Evolutionary conservation across 2,888 invertebrate genomes (phyloP), one percentile per base, ranked within the genome.

Genomic region (Atrina japonica): DNA sequence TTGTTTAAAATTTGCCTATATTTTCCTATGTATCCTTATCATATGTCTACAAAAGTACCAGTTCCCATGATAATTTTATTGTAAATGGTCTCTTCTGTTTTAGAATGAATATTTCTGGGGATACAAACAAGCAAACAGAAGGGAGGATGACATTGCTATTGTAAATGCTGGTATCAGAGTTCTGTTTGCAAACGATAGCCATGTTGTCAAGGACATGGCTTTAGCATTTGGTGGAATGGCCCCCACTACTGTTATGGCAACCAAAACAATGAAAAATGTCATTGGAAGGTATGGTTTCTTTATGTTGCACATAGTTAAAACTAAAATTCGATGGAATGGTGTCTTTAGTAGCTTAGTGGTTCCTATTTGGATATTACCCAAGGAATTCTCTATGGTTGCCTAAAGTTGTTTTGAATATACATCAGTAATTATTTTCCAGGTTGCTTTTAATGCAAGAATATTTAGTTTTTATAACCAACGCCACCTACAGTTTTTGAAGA

Each of bases 111-210:
- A 94, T 96, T 85, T 93, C 94, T 84, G 95, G 95, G 86, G 86
- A 0, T 97, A 95, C 87, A 98, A 98, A 90, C 98, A 98, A 92
- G 95, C 98, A 0, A 94, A 95, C 84, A 92, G 98, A 73, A 93
- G 96, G 66, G 98, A 98, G 83, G 98, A 98, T 88, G 98, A 98
- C 88, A 98, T 98, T 80, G 96, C 98, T 2, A 97, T 98, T 81
- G 98, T 98, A 0, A 98, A 97, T 85, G 94, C 95, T 67, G 92
- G 91, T 3, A 93, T 97, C 77, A 94, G 94, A 86, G 93, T 97
- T 0, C 91, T 88, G 55, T 93, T 97, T 74, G 79, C 81, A 91
- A 91, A 78, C 16, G 76, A 67, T 1, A 91, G 92, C 73, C 89
- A 92, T n/a, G 92, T 80, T 1, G 80, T 97, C 41, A 90, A 93